Conservation (phyloP, 1,140 invertebrate species). For the Rhagoletis zephyria region DNA sequence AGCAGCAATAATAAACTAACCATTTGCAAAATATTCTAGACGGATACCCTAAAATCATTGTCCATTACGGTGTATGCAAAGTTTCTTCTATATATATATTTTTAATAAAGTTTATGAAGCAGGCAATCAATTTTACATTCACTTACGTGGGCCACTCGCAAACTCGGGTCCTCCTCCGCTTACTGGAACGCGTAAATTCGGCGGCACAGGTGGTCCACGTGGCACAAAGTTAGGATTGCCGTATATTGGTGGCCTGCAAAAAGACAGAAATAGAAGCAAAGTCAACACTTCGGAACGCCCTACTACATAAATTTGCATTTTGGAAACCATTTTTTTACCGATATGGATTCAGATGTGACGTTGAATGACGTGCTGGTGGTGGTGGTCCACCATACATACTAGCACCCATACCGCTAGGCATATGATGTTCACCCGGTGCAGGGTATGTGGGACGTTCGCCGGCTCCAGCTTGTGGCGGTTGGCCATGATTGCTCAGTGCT, state of each 20-base stretch:
- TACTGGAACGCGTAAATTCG: conserved; percentile 54
- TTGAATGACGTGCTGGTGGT: conserved; percentile 67
- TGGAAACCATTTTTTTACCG: conserved; percentile 59
- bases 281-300: neutral
- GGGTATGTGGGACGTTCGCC: conserved; percentile 58
- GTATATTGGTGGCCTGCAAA: conserved; percentile 65
- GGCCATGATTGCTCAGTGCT: neutral
- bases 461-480: neutral
- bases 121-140: neutral
- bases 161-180: conserved; percentile 62
- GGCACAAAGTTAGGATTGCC: conserved; percentile 69
- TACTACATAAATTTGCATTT: neutral
- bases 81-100: neutral
- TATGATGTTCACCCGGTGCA: conserved; percentile 63
- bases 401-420: conserved; percentile 56
- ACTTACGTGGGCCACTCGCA: conserved; percentile 67
- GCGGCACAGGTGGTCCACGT: conserved; percentile 60
- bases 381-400: conserved; percentile 62
- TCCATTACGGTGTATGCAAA: neutral
- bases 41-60: no score
- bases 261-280: neutral
- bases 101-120: no score
- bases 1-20: no score
- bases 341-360: conserved; percentile 68
- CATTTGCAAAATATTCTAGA: no score